Evolutionary conservation across 1,140 invertebrate genomes (phyloP), one percentile per base, ranked within the genome.

Genomic region (Solenopsis invicta): DNA sequence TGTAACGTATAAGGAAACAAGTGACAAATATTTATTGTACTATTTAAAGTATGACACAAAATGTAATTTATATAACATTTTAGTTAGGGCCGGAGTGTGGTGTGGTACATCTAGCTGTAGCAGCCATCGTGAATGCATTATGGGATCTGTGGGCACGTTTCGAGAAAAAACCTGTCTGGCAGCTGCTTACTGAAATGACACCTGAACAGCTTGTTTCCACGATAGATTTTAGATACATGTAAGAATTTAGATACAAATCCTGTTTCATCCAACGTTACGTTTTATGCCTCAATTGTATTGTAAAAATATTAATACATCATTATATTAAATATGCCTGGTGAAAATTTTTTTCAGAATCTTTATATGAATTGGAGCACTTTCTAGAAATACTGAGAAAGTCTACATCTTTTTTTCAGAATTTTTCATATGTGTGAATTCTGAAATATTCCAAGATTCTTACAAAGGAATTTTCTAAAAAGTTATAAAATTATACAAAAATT

Each of bases 11-110:
- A 50, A 50, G 16, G 10, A 52, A 72, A 45, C 18, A 34, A 48
- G 4, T 48, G 13, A 37, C 1, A 4, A 48, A 56, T 71, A 24
- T 29, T 1, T 24, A 69, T 50, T 45, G 34, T 34, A 48, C 18
- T 34, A 78, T 45, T 18, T 24, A 52, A 76, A 37, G 1, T 77
- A 16, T 54, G 8, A 34, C 1, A 21, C 18, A 12, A 13, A 0
- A 29, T 10, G 12, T 37, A 21, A 16, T 29, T 48, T 24, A 9
- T 41, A 75, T 62, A 8, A 41, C 8, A 54, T 87, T 45, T 72
- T 89, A 98, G 98, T 96, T 99, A 75, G 98, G 98, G 6, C 98
- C 98, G 41, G 98, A 99, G 93, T 99, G 99, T 96, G 98, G 98
- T 45, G 98, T 98, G 0, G 97, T 97, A 12, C 98, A 99, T 95